Conservation (phyloP, 2,113 vertebrate genomes). For the Equus quagga region DNA sequence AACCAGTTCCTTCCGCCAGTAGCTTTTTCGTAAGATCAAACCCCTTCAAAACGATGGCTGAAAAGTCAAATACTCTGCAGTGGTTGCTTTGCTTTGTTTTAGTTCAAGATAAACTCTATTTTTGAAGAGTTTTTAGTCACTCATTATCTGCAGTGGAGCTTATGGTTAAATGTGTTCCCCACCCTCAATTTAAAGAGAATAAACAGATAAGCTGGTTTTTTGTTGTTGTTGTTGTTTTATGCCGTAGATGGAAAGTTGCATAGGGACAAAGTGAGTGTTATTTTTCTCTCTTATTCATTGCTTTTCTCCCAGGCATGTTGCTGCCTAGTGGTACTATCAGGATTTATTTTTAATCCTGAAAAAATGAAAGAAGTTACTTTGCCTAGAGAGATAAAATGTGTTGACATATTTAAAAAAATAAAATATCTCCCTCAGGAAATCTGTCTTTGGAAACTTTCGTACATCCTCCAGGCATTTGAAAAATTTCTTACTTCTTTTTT, state of each 20-base stretch:
- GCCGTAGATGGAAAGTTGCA: neutral
- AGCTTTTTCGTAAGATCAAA: neutral
- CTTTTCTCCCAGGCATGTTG: constrained; percentile 5
- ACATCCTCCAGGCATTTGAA: neutral
- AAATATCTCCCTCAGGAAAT: neutral
- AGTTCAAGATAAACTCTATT: constrained; percentile 4
- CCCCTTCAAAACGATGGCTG: neutral
- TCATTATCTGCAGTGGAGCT: neutral
- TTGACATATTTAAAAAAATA: constrained; percentile 37
- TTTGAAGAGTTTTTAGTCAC: constrained; percentile 35
- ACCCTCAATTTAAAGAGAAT: neutral
- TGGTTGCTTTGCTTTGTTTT: neutral
- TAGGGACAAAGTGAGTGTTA: neutral
- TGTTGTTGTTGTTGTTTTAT: neutral
- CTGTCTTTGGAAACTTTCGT: neutral
- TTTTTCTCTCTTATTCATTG: neutral
- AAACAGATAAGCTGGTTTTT: neutral
- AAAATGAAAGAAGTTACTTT: constrained; percentile 43
- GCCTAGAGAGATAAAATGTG: constrained; percentile 38
- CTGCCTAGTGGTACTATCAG: neutral
- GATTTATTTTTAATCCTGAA: constrained; percentile 65
- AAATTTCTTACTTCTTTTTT: constrained; percentile 21
- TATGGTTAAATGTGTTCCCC: neutral
- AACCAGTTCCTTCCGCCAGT: neutral
- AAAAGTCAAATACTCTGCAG: neutral